Base-by-base conservation (phyloP, 2,113 vertebrate species). In the Mus pahari region DNA sequence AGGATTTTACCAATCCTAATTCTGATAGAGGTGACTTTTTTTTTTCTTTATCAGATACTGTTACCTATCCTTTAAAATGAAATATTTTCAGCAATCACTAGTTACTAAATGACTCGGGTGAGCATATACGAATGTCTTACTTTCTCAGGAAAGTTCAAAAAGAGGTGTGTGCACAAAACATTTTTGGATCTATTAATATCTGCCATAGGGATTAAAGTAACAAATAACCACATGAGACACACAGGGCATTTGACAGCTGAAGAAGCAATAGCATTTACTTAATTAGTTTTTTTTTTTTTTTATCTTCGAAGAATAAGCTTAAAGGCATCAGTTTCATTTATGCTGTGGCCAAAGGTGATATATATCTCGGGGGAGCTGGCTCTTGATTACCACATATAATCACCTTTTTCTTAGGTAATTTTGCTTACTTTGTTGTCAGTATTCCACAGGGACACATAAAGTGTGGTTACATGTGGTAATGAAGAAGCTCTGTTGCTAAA, bases 351-450 rank as follows among this genome's bases (percentile, higher is more conserved):
- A 39, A 79, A 82, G 3, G 5, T 91, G 50, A 33, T 73, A 83
- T 50, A 68, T 2, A 62, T 2, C 48, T 81, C 64, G 64, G 39
- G n/a, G 45, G 73, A 84, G 5, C 3, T 62, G n/a, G 17, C 0
- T 88, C 91, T 94, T 42, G 0, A 60, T 60, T 13, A 58, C 5
- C 17, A 91, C 16, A 64, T 50, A 26, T 84, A 39, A 75, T 39
- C 53, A 64, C 7, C 11, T 8, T 95, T 42, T 92, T 82, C 36
- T 83, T 55, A 73, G 60, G 89, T 89, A 89, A 89, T 73, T 93
- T 93, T 94, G 17, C 12, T 75, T 55, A 68, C 16, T 93, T 81
- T 94, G 33, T 74, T 77, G 50, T 36, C 10, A 71, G 14, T 39
- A 62, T 83, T 86, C 36, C 77, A 5, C n/a, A 7, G 6, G 12